A percentile compares a stretch with the other conserved stretches of the same genome.
phyloP scores from a whole-genome alignment of 37 sponge, comb jelly and placozoan species.

The Amphimedon queenslandica region DNA sequence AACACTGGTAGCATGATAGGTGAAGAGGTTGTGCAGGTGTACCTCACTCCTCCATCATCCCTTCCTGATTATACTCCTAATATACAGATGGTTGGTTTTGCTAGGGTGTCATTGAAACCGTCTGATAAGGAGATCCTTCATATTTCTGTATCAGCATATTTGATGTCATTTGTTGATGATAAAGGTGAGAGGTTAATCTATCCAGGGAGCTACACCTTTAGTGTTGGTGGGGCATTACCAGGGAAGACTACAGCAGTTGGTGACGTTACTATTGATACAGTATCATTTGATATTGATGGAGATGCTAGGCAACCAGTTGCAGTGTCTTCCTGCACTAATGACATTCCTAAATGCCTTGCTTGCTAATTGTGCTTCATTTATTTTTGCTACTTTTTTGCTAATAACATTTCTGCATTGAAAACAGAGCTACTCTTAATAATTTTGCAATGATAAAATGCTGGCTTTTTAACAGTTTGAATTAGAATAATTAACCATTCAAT shows the following conservation, averaged over 20 bases:
- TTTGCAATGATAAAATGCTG: neutral
- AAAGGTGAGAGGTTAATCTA: conserved; percentile 38
- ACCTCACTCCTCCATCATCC: conserved; percentile 31
- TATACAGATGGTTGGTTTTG: conserved; percentile 44
- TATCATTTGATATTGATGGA: conserved; percentile 13
- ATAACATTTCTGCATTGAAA: too few species aligned
- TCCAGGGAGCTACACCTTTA: conserved; percentile 42
- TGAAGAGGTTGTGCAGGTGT: conserved; percentile 61
- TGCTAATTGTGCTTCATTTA: too few species aligned
- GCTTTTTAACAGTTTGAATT: neutral
- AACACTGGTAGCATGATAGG: conserved; percentile 36
- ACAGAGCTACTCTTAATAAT: neutral
- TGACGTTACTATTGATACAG: neutral
- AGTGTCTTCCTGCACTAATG: conserved; percentile 9
- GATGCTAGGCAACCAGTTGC: neutral
- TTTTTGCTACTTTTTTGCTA: too few species aligned
- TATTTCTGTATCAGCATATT: conserved; percentile 35
- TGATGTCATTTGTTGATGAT: conserved; percentile 36
- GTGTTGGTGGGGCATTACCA: neutral
- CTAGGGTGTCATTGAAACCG: conserved; percentile 11
- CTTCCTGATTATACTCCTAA: conserved; percentile 22
- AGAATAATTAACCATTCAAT: neutral
- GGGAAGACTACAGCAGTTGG: neutral
- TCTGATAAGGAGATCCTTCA: neutral
- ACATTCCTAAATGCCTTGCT: conserved; percentile 23